Evolutionary conservation across 2,113 vertebrate species (phyloP).

Genomic region (Xyliphius kryptos): DNA sequence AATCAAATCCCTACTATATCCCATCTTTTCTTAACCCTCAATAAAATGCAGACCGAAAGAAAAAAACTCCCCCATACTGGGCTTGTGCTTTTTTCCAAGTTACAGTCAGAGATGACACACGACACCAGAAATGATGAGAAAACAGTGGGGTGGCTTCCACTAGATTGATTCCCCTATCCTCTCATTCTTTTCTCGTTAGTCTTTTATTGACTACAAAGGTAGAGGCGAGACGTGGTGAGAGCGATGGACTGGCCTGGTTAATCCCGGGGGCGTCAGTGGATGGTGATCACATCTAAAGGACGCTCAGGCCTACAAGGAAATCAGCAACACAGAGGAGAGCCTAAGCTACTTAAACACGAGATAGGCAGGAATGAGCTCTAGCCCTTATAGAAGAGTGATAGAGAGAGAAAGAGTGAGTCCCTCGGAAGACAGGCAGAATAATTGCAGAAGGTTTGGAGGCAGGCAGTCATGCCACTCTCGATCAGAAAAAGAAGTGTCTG

Average conservation of each 20-base stretch:
- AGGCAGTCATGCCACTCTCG: constrained; percentile 63
- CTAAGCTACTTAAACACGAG: constrained; percentile 97
- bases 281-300: constrained; percentile 97
- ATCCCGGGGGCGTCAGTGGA: constrained; percentile 93
- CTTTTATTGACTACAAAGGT: constrained; percentile 99
- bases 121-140: constrained; percentile 94
- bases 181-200: constrained; percentile 98
- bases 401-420: constrained; percentile 11
- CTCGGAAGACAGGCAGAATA: constrained; percentile 19
- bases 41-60: constrained; percentile 51
- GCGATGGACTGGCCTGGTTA: constrained; percentile 80
- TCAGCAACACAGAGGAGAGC: constrained; percentile 80
- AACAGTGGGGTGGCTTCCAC: constrained; percentile 96
- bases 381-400: constrained; percentile 75
- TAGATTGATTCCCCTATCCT: constrained; percentile 98
- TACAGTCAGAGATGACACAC: constrained; percentile 89
- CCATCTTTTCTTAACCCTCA: constrained; percentile 74
- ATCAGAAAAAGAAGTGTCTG: constrained; percentile 72
- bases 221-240: constrained; percentile 66
- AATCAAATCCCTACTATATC: constrained; percentile 73
- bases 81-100: constrained; percentile 75
- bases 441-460: constrained; percentile 46
- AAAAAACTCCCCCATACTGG: constrained; percentile 81
- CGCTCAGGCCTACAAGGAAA: constrained; percentile 91
- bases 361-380: constrained; percentile 79